These are phyloP conservation scores for Turritopsis dohrnii DNA, from an alignment of 30 jellyfish, hydroid and myxozoan genomes.

Conservation along the genomic window DNA sequence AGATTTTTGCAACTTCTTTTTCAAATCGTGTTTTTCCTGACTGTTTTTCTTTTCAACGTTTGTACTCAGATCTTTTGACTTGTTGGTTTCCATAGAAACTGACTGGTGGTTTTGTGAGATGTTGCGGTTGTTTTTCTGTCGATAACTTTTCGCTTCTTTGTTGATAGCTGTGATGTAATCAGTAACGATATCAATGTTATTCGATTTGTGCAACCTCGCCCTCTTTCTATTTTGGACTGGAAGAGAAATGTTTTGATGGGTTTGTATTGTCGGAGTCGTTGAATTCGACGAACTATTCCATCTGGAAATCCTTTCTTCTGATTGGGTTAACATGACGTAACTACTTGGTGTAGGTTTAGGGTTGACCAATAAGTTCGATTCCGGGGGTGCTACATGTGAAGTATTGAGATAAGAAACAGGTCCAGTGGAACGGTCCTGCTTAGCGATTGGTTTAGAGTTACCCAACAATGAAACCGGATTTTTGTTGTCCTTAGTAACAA, in stretches of 20 bases:
- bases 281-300: background rate
- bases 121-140: background rate
- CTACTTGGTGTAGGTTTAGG: background rate
- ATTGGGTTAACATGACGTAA: background rate
- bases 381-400: background rate
- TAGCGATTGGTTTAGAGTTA: slow-evolving; percentile 6
- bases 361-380: background rate
- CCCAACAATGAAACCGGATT: background rate
- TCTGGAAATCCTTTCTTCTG: background rate
- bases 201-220: background rate
- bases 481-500: background rate
- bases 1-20: background rate
- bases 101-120: too few species aligned
- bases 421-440: background rate
- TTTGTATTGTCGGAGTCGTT: background rate
- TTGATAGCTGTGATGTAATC: background rate
- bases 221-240: background rate
- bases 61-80: background rate
- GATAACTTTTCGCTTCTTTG: background rate
- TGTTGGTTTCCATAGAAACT: background rate
- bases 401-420: background rate
- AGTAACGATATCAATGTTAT: background rate
- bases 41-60: background rate
- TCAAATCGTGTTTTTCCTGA: background rate
- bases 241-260: background rate